Conservation (phyloP, 2,888 invertebrate genomes). For the Melanotus villosus region DNA sequence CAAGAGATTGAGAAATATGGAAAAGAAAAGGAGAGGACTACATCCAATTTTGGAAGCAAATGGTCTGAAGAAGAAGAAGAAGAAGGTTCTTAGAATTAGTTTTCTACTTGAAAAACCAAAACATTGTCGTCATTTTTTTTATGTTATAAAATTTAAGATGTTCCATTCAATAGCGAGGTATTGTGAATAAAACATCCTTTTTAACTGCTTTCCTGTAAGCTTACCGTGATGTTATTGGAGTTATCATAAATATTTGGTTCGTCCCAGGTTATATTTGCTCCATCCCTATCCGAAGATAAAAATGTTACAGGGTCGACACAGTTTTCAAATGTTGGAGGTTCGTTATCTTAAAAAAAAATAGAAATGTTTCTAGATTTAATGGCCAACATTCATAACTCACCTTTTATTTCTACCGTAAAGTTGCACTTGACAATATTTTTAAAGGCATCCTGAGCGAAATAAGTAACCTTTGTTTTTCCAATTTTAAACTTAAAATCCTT, state of each 20-base stretch:
- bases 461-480: slow-evolving; percentile 73
- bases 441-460: slow-evolving; percentile 74
- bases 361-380: neutral
- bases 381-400: slow-evolving; percentile 55
- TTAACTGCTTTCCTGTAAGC: no score
- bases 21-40: no score
- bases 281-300: slow-evolving; percentile 60
- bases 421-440: slow-evolving; percentile 75
- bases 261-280: slow-evolving; percentile 72
- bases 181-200: no score
- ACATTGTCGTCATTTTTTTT: no score
- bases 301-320: slow-evolving; percentile 74
- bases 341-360: slow-evolving; percentile 69
- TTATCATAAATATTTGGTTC: slow-evolving; percentile 75
- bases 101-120: no score
- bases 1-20: no score
- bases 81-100: no score
- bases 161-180: no score
- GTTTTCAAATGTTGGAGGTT: slow-evolving; percentile 72
- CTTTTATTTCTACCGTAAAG: slow-evolving; percentile 73
- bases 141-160: no score
- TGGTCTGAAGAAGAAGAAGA: no score
- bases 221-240: slow-evolving; percentile 65
- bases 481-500: slow-evolving; percentile 71
- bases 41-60: no score